A percentile compares a stretch with the other conserved stretches of the same genome.
phyloP scores from a whole-genome alignment of 2,113 vertebrate genomes.

The Nannospalax galili region DNA sequence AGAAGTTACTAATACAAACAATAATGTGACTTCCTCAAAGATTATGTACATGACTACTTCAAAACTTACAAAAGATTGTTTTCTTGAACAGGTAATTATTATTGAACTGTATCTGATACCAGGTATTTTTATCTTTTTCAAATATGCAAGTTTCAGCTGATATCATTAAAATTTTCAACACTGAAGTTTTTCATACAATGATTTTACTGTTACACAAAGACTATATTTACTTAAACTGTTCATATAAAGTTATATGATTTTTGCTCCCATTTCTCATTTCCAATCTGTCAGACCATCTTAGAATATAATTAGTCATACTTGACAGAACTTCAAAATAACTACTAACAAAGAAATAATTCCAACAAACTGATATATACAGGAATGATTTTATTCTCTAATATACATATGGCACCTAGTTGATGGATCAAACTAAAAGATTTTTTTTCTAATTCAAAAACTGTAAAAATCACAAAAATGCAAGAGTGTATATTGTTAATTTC shows the following conservation, averaged over 20 bases:
- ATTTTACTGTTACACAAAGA: not conserved
- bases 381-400: not conserved
- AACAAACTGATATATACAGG: not conserved
- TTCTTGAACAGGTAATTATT: not conserved
- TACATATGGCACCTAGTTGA: not conserved
- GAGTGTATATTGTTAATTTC: not conserved
- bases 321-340: not conserved
- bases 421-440: not conserved
- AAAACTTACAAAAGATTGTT: not conserved
- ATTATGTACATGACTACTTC: not conserved
- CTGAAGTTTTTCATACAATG: not conserved
- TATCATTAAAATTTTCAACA: not conserved
- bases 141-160: not conserved
- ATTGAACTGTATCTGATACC: not conserved
- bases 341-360: not conserved
- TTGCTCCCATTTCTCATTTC: not conserved
- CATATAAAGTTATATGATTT: not conserved
- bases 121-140: not conserved
- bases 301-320: slow-evolving; percentile 4
- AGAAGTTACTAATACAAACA: not conserved
- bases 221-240: not conserved
- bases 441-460: not conserved
- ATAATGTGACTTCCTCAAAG: not conserved
- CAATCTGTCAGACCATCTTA: not conserved
- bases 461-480: not conserved